Evolutionary conservation across 2,888 invertebrate species (phyloP).

Genomic region (Drosophila picticornis): DNA sequence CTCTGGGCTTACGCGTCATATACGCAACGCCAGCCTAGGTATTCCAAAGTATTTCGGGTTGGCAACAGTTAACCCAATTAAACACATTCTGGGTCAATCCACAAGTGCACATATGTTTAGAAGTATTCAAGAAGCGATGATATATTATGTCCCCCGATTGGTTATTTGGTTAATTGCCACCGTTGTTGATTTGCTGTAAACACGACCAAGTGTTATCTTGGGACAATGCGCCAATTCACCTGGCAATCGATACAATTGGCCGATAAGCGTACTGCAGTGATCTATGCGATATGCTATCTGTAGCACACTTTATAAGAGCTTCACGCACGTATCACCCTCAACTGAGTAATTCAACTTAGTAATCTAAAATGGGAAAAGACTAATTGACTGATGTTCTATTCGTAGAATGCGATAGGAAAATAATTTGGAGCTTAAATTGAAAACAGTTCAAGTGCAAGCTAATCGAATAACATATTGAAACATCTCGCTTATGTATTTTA

Average conservation of each 20-base stretch:
- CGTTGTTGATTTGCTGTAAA: conserved; percentile 37
- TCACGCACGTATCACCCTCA: background rate
- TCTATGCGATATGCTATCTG: conserved; percentile 20
- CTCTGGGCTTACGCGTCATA: conserved; percentile 58
- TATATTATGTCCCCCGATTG: background rate
- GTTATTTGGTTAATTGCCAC: conserved; percentile 1
- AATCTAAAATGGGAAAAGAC: background rate
- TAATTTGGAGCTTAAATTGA: background rate
- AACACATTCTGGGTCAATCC: background rate
- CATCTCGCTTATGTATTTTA: background rate
- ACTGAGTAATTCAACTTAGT: background rate
- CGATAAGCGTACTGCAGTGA: conserved; percentile 45
- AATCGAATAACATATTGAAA: background rate
- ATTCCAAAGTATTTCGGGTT: background rate
- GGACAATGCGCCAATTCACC: conserved; percentile 23
- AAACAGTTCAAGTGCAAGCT: background rate
- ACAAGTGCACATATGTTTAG: background rate
- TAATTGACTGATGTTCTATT: background rate
- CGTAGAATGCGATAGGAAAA: background rate
- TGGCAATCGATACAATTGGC: conserved; percentile 15
- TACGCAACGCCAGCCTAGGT: conserved; percentile 48
- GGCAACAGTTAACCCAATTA: conserved; percentile 32
- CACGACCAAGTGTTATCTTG: conserved; percentile 52
- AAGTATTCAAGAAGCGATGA: background rate
- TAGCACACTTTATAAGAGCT: background rate